A percentile compares a stretch with the other conserved stretches of the same genome.
These are phyloP conservation scores for Diaphora mendica DNA, from an alignment of 2,888 invertebrate species.

Conservation along the genomic window DNA sequence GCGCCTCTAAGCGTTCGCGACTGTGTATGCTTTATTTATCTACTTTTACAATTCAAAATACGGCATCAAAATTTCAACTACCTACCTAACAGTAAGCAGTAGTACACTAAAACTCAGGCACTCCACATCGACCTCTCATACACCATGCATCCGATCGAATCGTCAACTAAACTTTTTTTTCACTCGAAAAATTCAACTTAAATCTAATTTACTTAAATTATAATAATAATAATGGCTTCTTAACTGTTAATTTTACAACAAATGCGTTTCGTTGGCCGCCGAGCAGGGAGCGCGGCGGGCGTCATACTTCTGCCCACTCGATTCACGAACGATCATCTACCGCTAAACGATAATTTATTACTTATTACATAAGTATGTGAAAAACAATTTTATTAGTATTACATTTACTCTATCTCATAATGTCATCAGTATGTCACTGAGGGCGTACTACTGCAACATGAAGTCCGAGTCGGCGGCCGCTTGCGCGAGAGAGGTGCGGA, in stretches of 20 bases:
- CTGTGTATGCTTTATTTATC: slow-evolving; percentile 80
- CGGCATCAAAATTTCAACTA: slow-evolving; percentile 85
- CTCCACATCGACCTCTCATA: slow-evolving; percentile 84
- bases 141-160: slow-evolving; percentile 84
- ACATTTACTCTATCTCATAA: slow-evolving; percentile 74
- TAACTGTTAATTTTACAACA: slow-evolving; percentile 85
- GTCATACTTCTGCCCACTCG: slow-evolving; percentile 65
- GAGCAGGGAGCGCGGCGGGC: slow-evolving; percentile 76
- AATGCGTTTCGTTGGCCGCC: slow-evolving; percentile 85
- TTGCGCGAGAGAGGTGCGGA: slow-evolving; percentile 44
- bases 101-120: slow-evolving; percentile 85
- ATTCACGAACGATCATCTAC: slow-evolving; percentile 75
- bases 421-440: slow-evolving; percentile 64
- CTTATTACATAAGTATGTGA: slow-evolving; percentile 84
- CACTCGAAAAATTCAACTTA: slow-evolving; percentile 86
- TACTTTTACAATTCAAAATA: slow-evolving; percentile 84
- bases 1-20: slow-evolving; percentile 75
- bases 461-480: slow-evolving; percentile 62
- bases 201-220: slow-evolving; percentile 84
- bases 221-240: slow-evolving; percentile 85
- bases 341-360: slow-evolving; percentile 80
- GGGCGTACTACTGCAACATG: slow-evolving; percentile 66
- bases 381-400: slow-evolving; percentile 78
- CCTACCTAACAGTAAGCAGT: slow-evolving; percentile 87
- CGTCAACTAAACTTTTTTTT: slow-evolving; percentile 79